Evolutionary conservation across 2,113 vertebrate species (phyloP).

Genomic region (Campylomormyrus tamandua): DNA sequence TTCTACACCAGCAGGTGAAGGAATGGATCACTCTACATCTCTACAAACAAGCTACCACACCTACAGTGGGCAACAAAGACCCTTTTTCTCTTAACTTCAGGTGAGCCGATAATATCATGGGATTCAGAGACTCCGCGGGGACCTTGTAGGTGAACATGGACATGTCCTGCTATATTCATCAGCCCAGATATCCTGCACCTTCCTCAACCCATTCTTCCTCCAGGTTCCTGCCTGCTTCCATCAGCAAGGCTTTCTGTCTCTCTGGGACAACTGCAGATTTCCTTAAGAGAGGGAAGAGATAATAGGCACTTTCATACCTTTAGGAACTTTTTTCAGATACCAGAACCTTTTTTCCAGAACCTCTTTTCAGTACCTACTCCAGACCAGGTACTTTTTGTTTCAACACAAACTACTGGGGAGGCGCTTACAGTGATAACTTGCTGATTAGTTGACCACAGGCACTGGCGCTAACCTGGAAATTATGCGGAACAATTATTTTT

Average conservation of each 20-base stretch:
- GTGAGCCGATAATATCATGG: neutral
- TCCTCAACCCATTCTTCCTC: neutral
- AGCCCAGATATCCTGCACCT: neutral
- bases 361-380: neutral
- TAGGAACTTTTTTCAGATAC: neutral
- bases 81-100: neutral
- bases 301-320: neutral
- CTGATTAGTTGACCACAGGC: neutral
- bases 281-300: neutral
- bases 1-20: conserved; percentile 29
- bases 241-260: neutral
- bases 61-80: conserved; percentile 19
- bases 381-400: neutral
- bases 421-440: neutral
- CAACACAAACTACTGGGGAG: neutral
- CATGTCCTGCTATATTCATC: neutral
- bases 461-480: neutral
- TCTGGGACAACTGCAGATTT: neutral
- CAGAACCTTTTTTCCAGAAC: neutral
- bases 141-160: neutral
- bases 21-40: conserved; percentile 26
- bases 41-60: conserved; percentile 30
- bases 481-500: neutral
- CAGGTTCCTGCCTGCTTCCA: neutral
- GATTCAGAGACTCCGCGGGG: neutral